Base-by-base conservation (phyloP, 2,797 vertebrate species). In the Bradypodion ventrale region DNA sequence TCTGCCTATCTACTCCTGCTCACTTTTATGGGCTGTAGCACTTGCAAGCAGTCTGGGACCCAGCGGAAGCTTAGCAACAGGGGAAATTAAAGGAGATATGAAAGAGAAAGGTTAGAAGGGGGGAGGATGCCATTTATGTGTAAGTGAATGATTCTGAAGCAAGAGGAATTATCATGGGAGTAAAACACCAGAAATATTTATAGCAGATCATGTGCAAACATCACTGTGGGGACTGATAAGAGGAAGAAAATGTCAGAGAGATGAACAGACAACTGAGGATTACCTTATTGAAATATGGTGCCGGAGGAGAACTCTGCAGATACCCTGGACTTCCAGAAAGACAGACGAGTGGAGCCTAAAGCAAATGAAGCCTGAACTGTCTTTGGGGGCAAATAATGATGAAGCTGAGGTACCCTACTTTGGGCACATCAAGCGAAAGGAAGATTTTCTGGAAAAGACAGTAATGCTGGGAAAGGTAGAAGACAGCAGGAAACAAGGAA, bases 251-350 rank as follows among this genome's bases (percentile, higher is more conserved):
- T 83, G 75, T 78, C 82, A 77, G 75, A 40, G 35, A 77, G 52
- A 77, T 70, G 52, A 83, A 83, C 65, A 70, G 37, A 76, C 42
- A 49, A 23, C 49, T 69, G 37, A 60, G 75, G 60, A 83, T 77
- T 77, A 75, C 82, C 82, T 77, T 77, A 77, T 83, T 83, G 82
- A 66, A 77, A 83, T 83, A n/a, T n/a, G n/a, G n/a, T n/a, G n/a
- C n/a, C n/a, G n/a, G n/a, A n/a, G n/a, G n/a, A n/a, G n/a, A n/a
- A n/a, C n/a, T n/a, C n/a, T n/a, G n/a, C n/a, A n/a, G n/a, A n/a
- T n/a, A n/a, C n/a, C n/a, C n/a, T n/a, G n/a, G n/a, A n/a, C n/a
- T n/a, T n/a, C n/a, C n/a, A n/a, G n/a, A n/a, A n/a, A n/a, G n/a
- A n/a, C n/a, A n/a, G n/a, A n/a, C n/a, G n/a, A n/a, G n/a, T n/a